phyloP scores from a whole-genome alignment of 2,113 vertebrate species.

The Pelusios castaneus region DNA sequence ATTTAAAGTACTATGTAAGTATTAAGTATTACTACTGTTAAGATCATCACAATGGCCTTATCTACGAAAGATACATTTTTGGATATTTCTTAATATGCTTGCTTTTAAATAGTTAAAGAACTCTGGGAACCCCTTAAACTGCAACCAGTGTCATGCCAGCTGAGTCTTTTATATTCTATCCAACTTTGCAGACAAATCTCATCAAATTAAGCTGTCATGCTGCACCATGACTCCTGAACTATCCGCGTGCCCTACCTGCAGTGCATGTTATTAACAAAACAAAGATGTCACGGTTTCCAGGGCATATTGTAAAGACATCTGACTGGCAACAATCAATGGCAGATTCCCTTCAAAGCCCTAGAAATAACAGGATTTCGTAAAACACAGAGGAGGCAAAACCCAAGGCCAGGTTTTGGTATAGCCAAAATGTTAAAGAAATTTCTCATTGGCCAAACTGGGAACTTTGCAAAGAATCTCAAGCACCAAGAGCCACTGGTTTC shows the following conservation, averaged over 20 bases:
- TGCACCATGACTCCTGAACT: conserved; percentile 61
- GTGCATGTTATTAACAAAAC: conserved; percentile 66
- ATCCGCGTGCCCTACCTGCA: conserved; percentile 50
- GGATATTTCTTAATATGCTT: neutral
- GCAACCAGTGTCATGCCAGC: neutral
- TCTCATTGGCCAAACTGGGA: conserved; percentile 3
- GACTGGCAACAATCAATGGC: conserved; percentile 55
- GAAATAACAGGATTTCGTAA: neutral
- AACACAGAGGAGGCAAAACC: neutral
- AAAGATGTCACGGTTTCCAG: conserved; percentile 60
- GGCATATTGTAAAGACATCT: conserved; percentile 54
- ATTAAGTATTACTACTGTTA: neutral
- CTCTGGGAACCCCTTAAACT: neutral
- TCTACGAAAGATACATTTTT: neutral
- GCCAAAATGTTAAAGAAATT: neutral
- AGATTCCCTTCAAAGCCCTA: conserved; percentile 45
- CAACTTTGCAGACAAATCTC: conserved; percentile 57
- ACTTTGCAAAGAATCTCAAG: neutral
- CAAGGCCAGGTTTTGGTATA: conserved; percentile 19
- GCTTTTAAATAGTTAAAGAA: neutral
- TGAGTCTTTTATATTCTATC: conserved; percentile 50
- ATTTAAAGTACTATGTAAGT: neutral
- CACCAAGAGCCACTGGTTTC: neutral
- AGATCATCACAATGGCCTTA: neutral
- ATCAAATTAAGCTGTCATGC: conserved; percentile 72